phyloP scores from a whole-genome alignment of 2,888 invertebrate genomes.

The Cephus runcator region DNA sequence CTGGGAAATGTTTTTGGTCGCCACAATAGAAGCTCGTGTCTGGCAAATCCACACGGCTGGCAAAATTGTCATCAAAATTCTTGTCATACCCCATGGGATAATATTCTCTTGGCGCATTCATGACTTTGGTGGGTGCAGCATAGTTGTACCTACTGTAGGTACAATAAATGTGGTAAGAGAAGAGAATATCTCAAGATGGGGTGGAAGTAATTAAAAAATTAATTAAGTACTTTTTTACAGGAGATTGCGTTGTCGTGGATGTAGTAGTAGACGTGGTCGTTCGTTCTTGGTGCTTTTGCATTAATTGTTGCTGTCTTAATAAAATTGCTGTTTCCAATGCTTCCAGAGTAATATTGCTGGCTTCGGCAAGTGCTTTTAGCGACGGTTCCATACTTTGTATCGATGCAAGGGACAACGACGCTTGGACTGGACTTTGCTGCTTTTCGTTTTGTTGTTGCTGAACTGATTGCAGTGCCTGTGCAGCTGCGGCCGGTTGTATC shows the following conservation, averaged over 20 bases:
- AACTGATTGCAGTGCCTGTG: slow-evolving; percentile 32
- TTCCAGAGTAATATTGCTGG: slow-evolving; percentile 82
- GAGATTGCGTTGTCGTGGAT: slow-evolving; percentile 59
- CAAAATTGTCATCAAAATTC: slow-evolving; percentile 89
- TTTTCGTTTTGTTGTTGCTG: slow-evolving; percentile 45
- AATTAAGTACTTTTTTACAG: slow-evolving; percentile 49
- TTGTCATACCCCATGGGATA: slow-evolving; percentile 90
- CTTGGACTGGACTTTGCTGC: slow-evolving; percentile 34
- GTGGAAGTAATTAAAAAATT: not conserved
- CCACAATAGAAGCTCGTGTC: slow-evolving; percentile 87
- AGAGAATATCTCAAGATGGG: not conserved
- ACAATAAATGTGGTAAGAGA: not conserved
- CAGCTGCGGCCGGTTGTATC: slow-evolving; percentile 44
- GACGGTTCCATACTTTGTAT: slow-evolving; percentile 67
- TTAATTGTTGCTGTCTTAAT: slow-evolving; percentile 76
- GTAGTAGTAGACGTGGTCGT: slow-evolving; percentile 67
- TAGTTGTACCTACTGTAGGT: slow-evolving; percentile 44
- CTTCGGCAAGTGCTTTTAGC: slow-evolving; percentile 71
- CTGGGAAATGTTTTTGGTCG: slow-evolving; percentile 91
- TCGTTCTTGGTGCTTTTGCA: slow-evolving; percentile 69
- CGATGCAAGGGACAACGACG: slow-evolving; percentile 44
- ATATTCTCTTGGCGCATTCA: slow-evolving; percentile 91
- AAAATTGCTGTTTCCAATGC: slow-evolving; percentile 81
- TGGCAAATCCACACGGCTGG: slow-evolving; percentile 84
- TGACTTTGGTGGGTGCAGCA: slow-evolving; percentile 72